Conservation (phyloP, 1,140 invertebrate genomes). For the Diachasmimorpha longicaudata region DNA sequence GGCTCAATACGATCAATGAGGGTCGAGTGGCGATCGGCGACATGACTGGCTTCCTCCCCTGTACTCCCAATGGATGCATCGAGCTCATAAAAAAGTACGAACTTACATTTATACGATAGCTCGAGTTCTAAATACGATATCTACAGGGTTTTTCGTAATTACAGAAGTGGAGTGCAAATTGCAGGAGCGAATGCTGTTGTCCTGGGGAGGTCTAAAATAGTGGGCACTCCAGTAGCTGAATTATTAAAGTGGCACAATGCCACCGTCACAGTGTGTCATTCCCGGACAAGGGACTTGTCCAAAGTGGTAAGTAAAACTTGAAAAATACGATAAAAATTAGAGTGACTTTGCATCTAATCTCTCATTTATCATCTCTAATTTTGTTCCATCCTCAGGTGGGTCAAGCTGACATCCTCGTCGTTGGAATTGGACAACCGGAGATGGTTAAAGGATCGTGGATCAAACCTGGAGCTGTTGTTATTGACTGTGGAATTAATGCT, state of each 20-base stretch:
- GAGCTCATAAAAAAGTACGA: conserved; percentile 83
- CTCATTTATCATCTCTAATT: too few relatives aligned
- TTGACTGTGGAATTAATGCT: conserved; percentile 98
- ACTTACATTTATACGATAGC: not conserved
- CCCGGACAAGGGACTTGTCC: conserved; percentile 85
- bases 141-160: not conserved
- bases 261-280: conserved; percentile 97
- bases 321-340: not conserved
- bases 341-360: too few relatives aligned
- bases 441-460: conserved; percentile 96
- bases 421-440: conserved; percentile 90
- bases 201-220: conserved; percentile 95
- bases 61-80: conserved; percentile 91
- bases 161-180: conserved; percentile 77
- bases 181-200: conserved; percentile 90
- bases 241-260: conserved; percentile 96
- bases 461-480: conserved; percentile 98
- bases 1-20: conserved; percentile 89
- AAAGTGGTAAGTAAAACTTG: conserved; percentile 68
- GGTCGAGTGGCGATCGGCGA: conserved; percentile 87
- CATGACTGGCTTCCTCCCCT: conserved; percentile 86
- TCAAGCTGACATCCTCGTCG: conserved; percentile 93
- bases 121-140: not conserved
- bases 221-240: conserved; percentile 93
- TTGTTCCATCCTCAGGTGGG: conserved; percentile 42